Percentiles rank a stretch among this genome's conserved stretches.
Evolutionary conservation across 2,113 vertebrate species (phyloP).

Genomic region (Anhinga anhinga): DNA sequence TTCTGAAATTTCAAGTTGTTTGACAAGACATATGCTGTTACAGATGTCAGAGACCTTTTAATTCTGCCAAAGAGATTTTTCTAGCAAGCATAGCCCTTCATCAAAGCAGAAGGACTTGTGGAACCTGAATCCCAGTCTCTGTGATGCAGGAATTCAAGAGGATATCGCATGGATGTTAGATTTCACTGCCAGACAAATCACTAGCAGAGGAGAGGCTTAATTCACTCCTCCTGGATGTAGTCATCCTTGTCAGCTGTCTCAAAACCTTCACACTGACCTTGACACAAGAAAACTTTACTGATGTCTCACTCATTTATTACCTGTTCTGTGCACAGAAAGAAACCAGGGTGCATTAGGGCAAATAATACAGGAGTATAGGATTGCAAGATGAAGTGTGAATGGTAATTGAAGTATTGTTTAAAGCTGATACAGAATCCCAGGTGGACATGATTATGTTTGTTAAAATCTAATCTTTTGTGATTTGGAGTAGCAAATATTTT

Average conservation of each 20-base stretch:
- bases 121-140: neutral
- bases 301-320: neutral
- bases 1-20: neutral
- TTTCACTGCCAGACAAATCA: neutral
- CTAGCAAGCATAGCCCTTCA: neutral
- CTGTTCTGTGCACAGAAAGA: neutral
- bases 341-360: neutral
- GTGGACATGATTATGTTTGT: neutral
- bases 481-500: neutral
- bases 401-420: neutral
- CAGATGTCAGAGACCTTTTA: neutral
- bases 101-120: neutral
- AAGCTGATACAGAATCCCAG: neutral
- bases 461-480: neutral
- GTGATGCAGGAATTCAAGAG: neutral
- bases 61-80: neutral
- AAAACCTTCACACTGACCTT: neutral
- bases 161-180: neutral
- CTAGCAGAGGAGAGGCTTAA: neutral
- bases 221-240: neutral
- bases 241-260: neutral
- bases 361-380: neutral
- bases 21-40: neutral
- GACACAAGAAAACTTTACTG: neutral
- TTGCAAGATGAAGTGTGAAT: neutral